Percentiles rank a stretch among this genome's conserved stretches.
These are phyloP conservation scores for Zeus faber DNA, from an alignment of 2,113 vertebrate species.

Conservation along the genomic window DNA sequence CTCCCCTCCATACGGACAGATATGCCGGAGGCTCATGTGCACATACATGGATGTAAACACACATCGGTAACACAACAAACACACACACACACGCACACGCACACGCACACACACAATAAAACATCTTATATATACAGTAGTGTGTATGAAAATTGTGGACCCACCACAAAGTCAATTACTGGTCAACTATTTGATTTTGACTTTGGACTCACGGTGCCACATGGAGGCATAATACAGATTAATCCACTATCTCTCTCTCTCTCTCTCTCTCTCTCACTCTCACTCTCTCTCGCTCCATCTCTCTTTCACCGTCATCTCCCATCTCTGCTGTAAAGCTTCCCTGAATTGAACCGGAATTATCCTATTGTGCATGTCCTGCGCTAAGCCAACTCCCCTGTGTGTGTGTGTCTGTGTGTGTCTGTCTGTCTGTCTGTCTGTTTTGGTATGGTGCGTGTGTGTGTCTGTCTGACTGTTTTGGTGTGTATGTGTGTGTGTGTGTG, in stretches of 20 bases:
- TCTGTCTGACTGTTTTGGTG: not conserved
- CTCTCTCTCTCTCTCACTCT: not conserved
- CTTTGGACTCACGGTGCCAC: constrained; percentile 27
- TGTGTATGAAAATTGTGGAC: not conserved
- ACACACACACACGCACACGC: not conserved
- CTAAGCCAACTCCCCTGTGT: constrained; percentile 50
- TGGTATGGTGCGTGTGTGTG: not conserved
- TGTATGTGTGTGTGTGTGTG: constrained; percentile 14
- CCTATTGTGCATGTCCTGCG: constrained; percentile 43
- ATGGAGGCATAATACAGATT: constrained; percentile 28
- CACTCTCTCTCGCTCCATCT: constrained; percentile 7
- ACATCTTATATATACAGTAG: not conserved
- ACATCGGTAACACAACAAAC: no score
- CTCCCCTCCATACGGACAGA: not conserved
- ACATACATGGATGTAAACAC: constrained; percentile 3
- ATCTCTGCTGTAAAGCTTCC: constrained; percentile 44
- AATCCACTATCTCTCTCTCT: constrained; percentile 25
- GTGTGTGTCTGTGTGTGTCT: constrained; percentile 6
- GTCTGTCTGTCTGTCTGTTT: not conserved
- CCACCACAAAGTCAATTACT: constrained; percentile 26
- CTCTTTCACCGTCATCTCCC: not conserved
- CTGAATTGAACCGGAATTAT: constrained; percentile 53
- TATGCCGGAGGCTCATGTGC: not conserved
- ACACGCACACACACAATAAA: constrained; percentile 9
- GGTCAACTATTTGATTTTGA: constrained; percentile 25